phyloP scores from a whole-genome alignment of 2,888 invertebrate species.

The Chaetogeoica ovagalla region DNA sequence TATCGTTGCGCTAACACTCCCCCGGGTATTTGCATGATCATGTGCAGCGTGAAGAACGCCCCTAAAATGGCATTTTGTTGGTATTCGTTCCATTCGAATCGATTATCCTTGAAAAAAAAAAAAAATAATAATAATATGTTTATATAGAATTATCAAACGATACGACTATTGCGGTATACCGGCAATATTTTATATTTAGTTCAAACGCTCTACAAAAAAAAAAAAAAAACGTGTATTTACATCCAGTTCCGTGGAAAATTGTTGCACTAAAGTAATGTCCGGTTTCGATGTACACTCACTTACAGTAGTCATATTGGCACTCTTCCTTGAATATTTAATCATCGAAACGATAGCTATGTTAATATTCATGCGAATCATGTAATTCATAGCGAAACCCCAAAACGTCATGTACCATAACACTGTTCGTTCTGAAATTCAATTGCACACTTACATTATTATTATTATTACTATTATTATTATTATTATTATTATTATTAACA shows the following conservation, averaged over 20 bases:
- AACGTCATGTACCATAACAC: constrained; percentile 70
- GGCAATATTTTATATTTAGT: background rate
- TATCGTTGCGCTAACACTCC: constrained; percentile 70
- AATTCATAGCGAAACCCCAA: constrained; percentile 70
- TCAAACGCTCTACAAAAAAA: background rate
- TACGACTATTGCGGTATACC: background rate
- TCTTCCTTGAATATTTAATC: constrained; percentile 59
- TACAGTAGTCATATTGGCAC: background rate
- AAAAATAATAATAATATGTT: background rate
- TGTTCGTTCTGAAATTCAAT: constrained; percentile 58
- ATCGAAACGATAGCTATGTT: constrained; percentile 72
- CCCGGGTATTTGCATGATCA: constrained; percentile 73
- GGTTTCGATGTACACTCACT: background rate
- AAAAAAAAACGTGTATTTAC: background rate
- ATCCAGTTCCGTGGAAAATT: background rate
- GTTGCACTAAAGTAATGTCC: background rate
- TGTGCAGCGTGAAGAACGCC: constrained; percentile 75
- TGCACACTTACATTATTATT: background rate
- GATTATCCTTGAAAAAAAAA: constrained; percentile 18
- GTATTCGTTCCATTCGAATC: constrained; percentile 66
- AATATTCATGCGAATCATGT: constrained; percentile 70
- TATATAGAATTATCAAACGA: no score
- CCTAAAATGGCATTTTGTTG: constrained; percentile 69
- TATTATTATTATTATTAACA: no score
- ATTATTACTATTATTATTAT: no score